Evolutionary conservation across 2,888 invertebrate species (phyloP).

Genomic region (Zaprionus obscuricornis): DNA sequence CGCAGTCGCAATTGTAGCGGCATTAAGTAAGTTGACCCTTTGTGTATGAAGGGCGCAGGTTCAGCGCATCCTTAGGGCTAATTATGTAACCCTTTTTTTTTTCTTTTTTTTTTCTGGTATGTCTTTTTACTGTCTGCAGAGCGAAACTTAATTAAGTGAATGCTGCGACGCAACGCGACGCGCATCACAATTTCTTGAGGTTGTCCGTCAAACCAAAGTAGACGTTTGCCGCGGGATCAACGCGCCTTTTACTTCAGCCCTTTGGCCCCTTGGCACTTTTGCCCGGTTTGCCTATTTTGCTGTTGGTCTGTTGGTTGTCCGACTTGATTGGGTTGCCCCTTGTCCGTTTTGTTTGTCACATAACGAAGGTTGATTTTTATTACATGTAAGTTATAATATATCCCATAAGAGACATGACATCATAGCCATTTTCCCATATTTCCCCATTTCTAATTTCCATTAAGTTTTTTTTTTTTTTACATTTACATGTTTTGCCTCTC

Average conservation of each 20-base stretch:
- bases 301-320: background rate
- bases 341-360: slow-evolving; percentile 30
- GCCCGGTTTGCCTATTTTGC: background rate
- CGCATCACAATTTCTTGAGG: slow-evolving; percentile 28
- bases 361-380: slow-evolving; percentile 60
- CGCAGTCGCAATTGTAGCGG: no score
- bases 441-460: background rate
- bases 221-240: slow-evolving; percentile 26
- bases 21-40: no score
- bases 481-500: no score
- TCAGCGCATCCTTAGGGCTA: no score
- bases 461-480: background rate
- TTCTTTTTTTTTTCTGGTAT: no score
- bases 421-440: background rate
- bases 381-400: slow-evolving; percentile 57
- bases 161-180: background rate
- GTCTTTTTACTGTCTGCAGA: no score
- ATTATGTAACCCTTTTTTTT: no score
- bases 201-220: slow-evolving; percentile 51
- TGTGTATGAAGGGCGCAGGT: no score
- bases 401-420: slow-evolving; percentile 31
- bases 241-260: slow-evolving; percentile 7
- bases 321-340: no score
- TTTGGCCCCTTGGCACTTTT: no score
- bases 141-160: no score